Evolutionary conservation across 2,113 vertebrate species (phyloP).

Genomic region (Heteronetta atricapilla): DNA sequence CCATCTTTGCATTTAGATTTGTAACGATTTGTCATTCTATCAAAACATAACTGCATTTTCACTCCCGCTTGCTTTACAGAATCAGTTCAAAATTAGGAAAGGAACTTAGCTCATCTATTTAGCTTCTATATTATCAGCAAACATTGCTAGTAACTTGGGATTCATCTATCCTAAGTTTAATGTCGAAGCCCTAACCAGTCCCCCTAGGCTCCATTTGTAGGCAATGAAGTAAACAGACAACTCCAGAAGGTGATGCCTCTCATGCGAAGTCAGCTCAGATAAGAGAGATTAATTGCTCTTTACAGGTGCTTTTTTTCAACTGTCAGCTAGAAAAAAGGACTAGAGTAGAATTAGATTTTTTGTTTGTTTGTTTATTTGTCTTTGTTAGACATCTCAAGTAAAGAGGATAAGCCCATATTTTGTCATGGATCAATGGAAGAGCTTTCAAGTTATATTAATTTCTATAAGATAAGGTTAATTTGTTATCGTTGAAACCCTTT

Average conservation of each 20-base stretch:
- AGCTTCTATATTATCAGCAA: neutral
- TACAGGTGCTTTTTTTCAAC: neutral
- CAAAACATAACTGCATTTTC: slow-evolving; percentile 1
- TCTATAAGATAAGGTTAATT: slow-evolving; percentile 8
- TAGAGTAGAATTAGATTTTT: neutral
- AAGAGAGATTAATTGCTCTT: slow-evolving; percentile 39
- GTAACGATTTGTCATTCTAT: neutral
- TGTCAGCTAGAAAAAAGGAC: neutral
- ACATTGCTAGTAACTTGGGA: neutral
- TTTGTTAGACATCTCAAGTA: neutral
- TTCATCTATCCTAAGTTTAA: neutral
- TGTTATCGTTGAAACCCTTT: neutral
- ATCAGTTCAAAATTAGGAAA: neutral
- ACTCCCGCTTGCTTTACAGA: neutral
- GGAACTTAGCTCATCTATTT: neutral
- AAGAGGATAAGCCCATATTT: neutral
- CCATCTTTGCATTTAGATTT: slow-evolving; percentile 9
- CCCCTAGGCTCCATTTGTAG: neutral
- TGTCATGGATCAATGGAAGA: neutral
- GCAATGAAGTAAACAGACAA: neutral
- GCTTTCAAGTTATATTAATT: neutral
- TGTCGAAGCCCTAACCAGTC: neutral
- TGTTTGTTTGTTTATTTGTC: neutral
- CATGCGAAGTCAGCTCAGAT: slow-evolving; percentile 11
- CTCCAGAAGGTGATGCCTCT: neutral